Conservation (phyloP, 2,113 vertebrate genomes). For the Phyllopteryx taeniolatus region DNA sequence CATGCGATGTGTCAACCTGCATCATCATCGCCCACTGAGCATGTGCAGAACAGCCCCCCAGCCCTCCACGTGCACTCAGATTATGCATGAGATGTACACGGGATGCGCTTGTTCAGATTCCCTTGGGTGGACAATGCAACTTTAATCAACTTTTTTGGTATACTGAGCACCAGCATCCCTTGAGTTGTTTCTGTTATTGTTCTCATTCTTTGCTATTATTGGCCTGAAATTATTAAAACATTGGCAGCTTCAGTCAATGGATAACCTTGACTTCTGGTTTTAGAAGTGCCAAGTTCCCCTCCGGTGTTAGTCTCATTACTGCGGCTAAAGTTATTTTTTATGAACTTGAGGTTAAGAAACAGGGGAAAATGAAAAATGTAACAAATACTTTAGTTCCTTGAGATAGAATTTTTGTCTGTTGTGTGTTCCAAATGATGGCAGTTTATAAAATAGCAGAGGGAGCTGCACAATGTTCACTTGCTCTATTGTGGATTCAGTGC, state of each 20-base stretch:
- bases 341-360: too few species aligned
- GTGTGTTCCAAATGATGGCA: not conserved
- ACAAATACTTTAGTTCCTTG: too few species aligned
- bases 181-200: conserved; percentile 27
- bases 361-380: too few species aligned
- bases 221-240: not conserved
- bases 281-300: not conserved
- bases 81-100: conserved; percentile 32
- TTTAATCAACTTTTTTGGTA: conserved; percentile 38
- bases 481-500: too few species aligned
- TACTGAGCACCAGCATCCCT: not conserved
- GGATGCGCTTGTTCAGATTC: conserved; percentile 26
- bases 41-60: conserved; percentile 57
- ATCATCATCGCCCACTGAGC: conserved; percentile 58
- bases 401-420: not conserved
- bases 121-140: conserved; percentile 29
- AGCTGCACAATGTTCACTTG: too few species aligned
- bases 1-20: conserved; percentile 63
- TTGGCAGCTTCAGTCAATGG: not conserved
- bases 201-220: conserved; percentile 7
- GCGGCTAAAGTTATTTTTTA: not conserved
- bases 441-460: not conserved
- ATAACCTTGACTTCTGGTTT: not conserved
- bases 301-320: not conserved
- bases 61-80: conserved; percentile 42